A percentile compares a stretch with the other conserved stretches of the same genome.
Conservation (phyloP, 2,888 invertebrate species). For the Polymixis lichenea region DNA sequence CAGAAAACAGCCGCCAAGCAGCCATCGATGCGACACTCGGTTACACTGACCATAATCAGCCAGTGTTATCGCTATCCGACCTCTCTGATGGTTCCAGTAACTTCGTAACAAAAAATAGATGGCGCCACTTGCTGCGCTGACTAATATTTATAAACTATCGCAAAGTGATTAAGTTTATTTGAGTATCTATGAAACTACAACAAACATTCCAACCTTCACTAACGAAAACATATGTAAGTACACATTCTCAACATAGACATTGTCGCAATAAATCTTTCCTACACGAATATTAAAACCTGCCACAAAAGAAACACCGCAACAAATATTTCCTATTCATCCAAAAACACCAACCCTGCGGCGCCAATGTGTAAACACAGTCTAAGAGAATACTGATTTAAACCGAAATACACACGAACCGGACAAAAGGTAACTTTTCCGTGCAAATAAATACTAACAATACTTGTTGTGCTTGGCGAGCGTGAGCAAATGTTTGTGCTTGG, state of each 20-base stretch:
- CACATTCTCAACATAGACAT: neutral
- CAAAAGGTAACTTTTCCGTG: constrained; percentile 52
- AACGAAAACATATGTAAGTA: neutral
- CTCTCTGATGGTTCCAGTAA: too few species aligned
- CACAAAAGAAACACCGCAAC: neutral
- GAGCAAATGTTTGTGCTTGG: constrained; percentile 47
- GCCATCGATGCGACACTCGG: too few species aligned
- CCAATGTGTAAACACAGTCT: constrained; percentile 11
- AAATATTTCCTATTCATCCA: neutral
- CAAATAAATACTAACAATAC: constrained; percentile 50
- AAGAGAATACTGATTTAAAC: constrained; percentile 34
- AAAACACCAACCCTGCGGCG: constrained; percentile 13
- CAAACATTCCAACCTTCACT: neutral
- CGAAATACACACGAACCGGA: constrained; percentile 7
- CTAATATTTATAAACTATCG: too few species aligned
- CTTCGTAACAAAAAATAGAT: too few species aligned
- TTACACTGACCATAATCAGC: too few species aligned
- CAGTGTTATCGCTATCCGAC: too few species aligned
- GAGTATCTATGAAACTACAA: too few species aligned
- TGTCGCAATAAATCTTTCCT: neutral
- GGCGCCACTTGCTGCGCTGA: too few species aligned
- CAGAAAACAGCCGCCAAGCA: too few species aligned
- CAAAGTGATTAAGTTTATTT: neutral
- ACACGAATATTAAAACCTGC: neutral
- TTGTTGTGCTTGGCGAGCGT: constrained; percentile 27